Evolutionary conservation across 2,113 vertebrate species (phyloP).

Genomic region (Euleptes europaea): DNA sequence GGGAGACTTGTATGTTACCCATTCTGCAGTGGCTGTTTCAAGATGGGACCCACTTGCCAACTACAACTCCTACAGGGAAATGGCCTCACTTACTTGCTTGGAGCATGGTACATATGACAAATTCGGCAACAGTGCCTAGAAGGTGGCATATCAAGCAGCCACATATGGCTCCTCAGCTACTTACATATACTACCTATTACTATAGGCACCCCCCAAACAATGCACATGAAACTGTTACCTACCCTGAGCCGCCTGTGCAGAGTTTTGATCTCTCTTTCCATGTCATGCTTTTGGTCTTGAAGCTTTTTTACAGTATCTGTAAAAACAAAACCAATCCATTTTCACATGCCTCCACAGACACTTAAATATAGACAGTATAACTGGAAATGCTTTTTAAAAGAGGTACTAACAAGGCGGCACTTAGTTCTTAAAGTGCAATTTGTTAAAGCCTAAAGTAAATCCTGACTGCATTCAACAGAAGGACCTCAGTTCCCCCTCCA

Average conservation of each 20-base stretch:
- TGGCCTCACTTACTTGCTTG: too few relatives aligned
- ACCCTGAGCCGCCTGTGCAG: conserved; percentile 92
- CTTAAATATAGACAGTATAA: conserved; percentile 4
- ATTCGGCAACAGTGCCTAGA: too few relatives aligned
- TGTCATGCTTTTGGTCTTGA: conserved; percentile 95
- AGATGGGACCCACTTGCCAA: too few relatives aligned
- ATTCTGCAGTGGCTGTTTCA: too few relatives aligned
- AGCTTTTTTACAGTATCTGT: conserved; percentile 93
- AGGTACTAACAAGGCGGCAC: background rate
- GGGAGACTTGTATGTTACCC: too few relatives aligned
- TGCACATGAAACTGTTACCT: conserved; percentile 25
- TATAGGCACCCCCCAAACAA: accelerated
- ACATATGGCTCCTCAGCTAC: too few relatives aligned
- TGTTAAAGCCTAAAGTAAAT: background rate
- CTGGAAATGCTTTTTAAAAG: background rate
- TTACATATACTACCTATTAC: background rate
- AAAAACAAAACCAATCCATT: conserved; percentile 35
- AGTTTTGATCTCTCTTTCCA: conserved; percentile 96
- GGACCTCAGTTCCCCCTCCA: background rate
- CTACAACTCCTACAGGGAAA: too few relatives aligned
- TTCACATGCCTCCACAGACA: background rate
- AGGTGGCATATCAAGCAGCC: too few relatives aligned
- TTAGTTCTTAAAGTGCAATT: background rate
- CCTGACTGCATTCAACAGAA: background rate
- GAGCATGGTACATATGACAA: too few relatives aligned